A percentile compares a stretch with the other conserved stretches of the same genome.
phyloP scores from a whole-genome alignment of 2,797 vertebrate species.

The Lagodon rhomboides region DNA sequence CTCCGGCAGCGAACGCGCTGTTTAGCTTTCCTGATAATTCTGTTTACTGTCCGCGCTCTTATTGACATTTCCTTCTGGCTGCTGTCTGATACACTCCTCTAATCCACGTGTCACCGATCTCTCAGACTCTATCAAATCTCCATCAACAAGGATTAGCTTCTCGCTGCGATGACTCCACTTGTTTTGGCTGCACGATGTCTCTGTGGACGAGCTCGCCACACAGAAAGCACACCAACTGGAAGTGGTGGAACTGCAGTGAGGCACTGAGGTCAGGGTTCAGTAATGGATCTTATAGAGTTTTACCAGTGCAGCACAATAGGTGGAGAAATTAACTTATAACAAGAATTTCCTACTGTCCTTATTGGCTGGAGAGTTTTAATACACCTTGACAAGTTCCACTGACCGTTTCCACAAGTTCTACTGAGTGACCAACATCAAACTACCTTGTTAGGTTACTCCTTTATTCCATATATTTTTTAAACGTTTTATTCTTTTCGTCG shows the following conservation, averaged over 20 bases:
- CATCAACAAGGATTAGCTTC: conserved; percentile 78
- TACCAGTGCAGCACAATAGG: background rate
- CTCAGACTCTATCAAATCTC: conserved; percentile 58
- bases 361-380: background rate
- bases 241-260: conserved; percentile 3
- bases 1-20: conserved; percentile 43
- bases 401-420: background rate
- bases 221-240: conserved; percentile 23
- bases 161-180: conserved; percentile 49
- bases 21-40: conserved; percentile 73
- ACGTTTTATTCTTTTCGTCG: background rate
- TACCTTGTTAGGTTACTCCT: background rate
- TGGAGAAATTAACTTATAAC: background rate
- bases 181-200: conserved; percentile 56
- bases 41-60: conserved; percentile 71
- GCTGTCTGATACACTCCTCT: conserved; percentile 58
- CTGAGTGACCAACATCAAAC: background rate
- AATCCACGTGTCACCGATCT: conserved; percentile 72
- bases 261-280: conserved; percentile 2
- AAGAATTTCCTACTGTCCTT: background rate
- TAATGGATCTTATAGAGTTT: conserved; percentile 3
- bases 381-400: background rate
- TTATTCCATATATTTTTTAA: background rate
- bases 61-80: conserved; percentile 55
- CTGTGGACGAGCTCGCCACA: conserved; percentile 25